phyloP scores from a whole-genome alignment of 2,113 vertebrate species.

The Megaceryle maxima region DNA sequence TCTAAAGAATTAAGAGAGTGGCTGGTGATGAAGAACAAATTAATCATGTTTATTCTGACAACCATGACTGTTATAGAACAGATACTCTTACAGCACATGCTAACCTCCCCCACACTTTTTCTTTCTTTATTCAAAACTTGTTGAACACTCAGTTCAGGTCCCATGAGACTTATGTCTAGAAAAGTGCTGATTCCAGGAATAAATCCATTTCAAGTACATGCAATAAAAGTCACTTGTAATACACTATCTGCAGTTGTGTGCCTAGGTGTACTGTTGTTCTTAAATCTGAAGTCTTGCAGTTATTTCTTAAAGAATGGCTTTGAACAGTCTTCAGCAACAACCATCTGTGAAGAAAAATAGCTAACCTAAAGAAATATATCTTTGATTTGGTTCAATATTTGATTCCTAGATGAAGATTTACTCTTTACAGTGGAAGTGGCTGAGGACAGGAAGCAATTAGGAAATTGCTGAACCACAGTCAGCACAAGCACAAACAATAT shows the following conservation, averaged over 20 bases:
- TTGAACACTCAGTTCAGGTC: not conserved
- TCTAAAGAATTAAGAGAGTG: slow-evolving; percentile 50
- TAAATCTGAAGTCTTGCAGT: not conserved
- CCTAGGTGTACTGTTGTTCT: not conserved
- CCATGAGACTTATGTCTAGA: not conserved
- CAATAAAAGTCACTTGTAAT: not conserved
- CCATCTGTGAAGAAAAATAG: not conserved
- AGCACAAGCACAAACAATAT: not conserved
- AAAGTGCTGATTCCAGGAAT: not conserved
- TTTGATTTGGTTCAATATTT: not conserved
- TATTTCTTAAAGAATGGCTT: not conserved
- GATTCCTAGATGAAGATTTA: not conserved
- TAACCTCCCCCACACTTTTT: not conserved
- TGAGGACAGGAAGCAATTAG: not conserved
- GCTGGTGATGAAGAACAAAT: slow-evolving; percentile 59
- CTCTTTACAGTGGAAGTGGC: not conserved
- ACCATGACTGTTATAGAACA: slow-evolving; percentile 58
- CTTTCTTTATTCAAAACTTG: not conserved
- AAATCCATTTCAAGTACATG: not conserved
- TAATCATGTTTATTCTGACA: slow-evolving; percentile 69
- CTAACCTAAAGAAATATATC: not conserved
- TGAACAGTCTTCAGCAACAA: not conserved
- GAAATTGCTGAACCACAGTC: not conserved
- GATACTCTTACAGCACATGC: slow-evolving; percentile 38
- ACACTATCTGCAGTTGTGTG: not conserved